Evolutionary conservation across 2,113 vertebrate genomes (phyloP).

Genomic region (Capricornis sumatraensis): DNA sequence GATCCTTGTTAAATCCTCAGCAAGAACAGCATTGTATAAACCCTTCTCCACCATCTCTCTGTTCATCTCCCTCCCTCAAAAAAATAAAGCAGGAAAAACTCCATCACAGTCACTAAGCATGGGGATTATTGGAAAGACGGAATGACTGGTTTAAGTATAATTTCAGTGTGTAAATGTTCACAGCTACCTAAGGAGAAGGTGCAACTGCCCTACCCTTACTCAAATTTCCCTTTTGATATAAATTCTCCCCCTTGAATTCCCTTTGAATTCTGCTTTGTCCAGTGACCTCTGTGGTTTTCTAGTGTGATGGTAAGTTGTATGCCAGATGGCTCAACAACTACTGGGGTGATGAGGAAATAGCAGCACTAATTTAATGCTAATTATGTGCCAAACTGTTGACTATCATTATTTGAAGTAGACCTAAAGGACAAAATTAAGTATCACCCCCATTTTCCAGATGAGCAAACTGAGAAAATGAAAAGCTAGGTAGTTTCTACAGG

Average conservation of each 20-base stretch:
- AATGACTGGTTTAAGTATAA: conserved; percentile 5
- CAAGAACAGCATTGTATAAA: conserved; percentile 2
- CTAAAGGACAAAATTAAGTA: neutral
- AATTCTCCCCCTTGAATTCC: neutral
- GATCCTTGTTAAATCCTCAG: conserved; percentile 37
- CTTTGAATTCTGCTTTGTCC: neutral
- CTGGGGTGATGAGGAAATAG: neutral
- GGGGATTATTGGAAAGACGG: neutral
- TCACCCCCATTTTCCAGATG: neutral
- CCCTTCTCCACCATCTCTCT: neutral
- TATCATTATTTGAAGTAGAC: neutral
- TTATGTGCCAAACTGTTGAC: neutral
- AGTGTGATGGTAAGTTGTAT: neutral
- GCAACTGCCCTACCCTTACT: neutral
- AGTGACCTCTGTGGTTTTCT: neutral
- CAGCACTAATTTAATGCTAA: neutral
- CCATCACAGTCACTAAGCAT: neutral
- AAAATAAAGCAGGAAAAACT: conserved; percentile 2
- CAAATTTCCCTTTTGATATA: neutral
- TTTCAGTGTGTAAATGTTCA: conserved; percentile 35
- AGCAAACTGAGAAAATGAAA: neutral
- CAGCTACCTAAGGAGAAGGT: neutral
- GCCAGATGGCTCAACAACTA: neutral
- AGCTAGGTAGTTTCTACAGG: neutral
- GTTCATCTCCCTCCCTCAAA: neutral